A percentile compares a stretch with the other conserved stretches of the same genome.
phyloP scores from a whole-genome alignment of 2,113 vertebrate genomes.

The Chinchilla lanigera region DNA sequence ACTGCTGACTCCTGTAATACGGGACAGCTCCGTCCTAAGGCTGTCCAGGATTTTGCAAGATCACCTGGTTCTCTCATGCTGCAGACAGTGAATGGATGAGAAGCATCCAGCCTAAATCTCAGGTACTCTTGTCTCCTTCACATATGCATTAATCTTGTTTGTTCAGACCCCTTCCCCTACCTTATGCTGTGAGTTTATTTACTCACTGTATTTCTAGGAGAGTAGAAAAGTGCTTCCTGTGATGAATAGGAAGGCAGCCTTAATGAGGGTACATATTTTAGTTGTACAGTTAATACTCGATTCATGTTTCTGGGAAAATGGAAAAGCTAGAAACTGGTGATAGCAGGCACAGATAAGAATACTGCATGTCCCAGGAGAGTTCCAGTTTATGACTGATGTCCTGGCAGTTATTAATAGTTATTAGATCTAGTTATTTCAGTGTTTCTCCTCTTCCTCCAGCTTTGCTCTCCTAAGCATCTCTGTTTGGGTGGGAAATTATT shows the following conservation, averaged over 20 bases:
- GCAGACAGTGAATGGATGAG: background rate
- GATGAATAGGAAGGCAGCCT: constrained; percentile 9
- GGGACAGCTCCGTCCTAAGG: background rate
- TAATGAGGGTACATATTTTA: constrained; percentile 33
- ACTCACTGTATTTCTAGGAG: background rate
- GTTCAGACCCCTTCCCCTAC: background rate
- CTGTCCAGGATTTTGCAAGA: background rate
- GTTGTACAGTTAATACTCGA: background rate
- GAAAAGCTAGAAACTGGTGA: background rate
- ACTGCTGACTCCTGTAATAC: background rate
- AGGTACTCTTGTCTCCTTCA: background rate
- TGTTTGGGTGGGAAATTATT: background rate
- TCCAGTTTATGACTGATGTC: background rate
- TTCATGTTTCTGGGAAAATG: constrained; percentile 19
- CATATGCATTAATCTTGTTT: background rate
- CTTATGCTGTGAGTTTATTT: background rate
- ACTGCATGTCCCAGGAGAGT: background rate
- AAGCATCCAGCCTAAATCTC: background rate
- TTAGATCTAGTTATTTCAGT: background rate
- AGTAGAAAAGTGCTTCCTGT: constrained; percentile 16
- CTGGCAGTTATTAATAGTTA: background rate
- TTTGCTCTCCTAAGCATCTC: background rate
- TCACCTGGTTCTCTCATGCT: background rate
- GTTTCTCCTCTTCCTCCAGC: background rate
- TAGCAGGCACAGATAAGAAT: background rate